Evolutionary conservation across 2,113 vertebrate species (phyloP).

Genomic region (Leucosticte australis): DNA sequence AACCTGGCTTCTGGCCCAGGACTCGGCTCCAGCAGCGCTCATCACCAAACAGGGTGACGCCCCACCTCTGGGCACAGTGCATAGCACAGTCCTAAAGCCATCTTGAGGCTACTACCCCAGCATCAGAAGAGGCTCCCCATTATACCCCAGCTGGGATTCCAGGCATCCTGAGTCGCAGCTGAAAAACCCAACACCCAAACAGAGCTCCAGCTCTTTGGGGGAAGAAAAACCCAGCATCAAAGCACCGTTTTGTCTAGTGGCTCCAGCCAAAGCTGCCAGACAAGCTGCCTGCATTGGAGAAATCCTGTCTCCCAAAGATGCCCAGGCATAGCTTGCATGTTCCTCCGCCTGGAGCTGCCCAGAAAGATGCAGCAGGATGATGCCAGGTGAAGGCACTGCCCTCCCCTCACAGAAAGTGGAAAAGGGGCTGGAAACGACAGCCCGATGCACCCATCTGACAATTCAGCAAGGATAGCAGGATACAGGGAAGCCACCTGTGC

Average conservation of each 20-base stretch:
- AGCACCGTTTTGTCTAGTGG: background rate
- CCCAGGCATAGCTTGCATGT: background rate
- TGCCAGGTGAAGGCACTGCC: background rate
- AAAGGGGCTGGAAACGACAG: background rate
- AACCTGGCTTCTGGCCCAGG: slow-evolving; percentile 52
- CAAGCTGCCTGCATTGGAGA: fast-evolving
- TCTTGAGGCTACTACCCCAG: background rate
- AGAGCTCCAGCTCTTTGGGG: background rate
- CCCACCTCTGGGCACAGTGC: slow-evolving; percentile 33
- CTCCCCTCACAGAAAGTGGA: background rate
- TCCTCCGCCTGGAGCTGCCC: background rate
- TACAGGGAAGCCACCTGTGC: background rate
- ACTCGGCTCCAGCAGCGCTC: slow-evolving; percentile 31
- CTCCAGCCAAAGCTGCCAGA: background rate
- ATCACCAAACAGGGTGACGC: slow-evolving; percentile 50
- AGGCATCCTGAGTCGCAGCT: background rate
- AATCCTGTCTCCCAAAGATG: background rate
- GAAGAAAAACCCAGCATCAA: background rate
- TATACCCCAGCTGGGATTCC: background rate
- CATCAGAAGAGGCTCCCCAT: background rate
- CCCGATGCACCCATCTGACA: background rate
- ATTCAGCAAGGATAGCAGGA: background rate
- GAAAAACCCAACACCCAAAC: background rate
- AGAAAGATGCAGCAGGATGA: background rate
- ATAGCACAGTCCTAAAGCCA: background rate